These are phyloP conservation scores for Aphidius colemani DNA, from an alignment of 2,888 invertebrate genomes.

Conservation along the genomic window DNA sequence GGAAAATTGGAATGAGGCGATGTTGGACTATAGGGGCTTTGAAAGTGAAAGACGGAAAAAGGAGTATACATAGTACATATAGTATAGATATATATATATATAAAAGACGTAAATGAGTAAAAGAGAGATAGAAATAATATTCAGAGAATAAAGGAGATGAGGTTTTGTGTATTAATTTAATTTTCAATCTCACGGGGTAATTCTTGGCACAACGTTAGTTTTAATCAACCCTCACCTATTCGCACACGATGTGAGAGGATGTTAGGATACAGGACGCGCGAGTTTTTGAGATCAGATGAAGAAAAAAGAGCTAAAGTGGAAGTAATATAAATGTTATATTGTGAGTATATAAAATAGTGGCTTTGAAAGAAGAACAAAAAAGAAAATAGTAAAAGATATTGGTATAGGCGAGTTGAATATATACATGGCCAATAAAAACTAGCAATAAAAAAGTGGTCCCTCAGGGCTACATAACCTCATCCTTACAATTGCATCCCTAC, in stretches of 20 bases:
- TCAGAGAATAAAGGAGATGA: constrained; percentile 31
- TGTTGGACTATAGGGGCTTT: too few relatives aligned
- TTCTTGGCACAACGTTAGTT: constrained; percentile 58
- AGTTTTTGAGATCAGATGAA: constrained; percentile 29
- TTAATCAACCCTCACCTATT: constrained; percentile 42
- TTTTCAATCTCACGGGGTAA: constrained; percentile 61
- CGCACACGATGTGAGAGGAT: constrained; percentile 30
- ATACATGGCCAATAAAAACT: constrained; percentile 59
- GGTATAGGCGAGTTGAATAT: constrained; percentile 34
- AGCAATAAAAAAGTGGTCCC: constrained; percentile 58
- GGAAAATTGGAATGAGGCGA: too few relatives aligned
- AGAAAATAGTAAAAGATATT: too few relatives aligned
- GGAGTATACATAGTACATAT: too few relatives aligned
- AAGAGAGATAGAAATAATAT: constrained; percentile 6
- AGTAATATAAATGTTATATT: too few relatives aligned
- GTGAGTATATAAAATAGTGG: too few relatives aligned
- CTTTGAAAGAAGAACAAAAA: too few relatives aligned
- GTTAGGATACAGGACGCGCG: constrained; percentile 25
- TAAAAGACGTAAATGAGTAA: constrained; percentile 6
- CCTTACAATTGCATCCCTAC: constrained; percentile 27
- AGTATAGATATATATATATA: too few relatives aligned
- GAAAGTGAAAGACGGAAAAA: background rate
- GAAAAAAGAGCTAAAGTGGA: constrained; percentile 25
- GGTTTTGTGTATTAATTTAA: constrained; percentile 61
- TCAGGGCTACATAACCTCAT: constrained; percentile 46